phyloP scores from a whole-genome alignment of 2,113 vertebrate species.

The Alosa alosa region DNA sequence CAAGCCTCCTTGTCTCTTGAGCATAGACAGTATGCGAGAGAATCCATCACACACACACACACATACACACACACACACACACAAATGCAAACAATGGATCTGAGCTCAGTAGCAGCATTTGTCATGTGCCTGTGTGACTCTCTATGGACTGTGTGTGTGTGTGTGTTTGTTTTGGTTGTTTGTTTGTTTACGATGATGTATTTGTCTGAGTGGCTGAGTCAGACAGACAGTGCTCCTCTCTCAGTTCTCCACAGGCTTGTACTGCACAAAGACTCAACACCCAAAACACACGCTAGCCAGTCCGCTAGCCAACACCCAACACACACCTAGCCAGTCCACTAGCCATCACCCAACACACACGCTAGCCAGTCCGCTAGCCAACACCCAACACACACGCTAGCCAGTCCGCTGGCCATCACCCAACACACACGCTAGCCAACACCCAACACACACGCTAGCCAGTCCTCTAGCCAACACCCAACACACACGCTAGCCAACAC shows the following conservation, averaged over 20 bases:
- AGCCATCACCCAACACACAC: too few relatives aligned
- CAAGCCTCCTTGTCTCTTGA: background rate
- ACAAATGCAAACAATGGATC: background rate
- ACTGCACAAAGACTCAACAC: background rate
- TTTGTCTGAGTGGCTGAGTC: background rate
- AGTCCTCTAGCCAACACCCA: too few relatives aligned
- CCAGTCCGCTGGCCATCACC: too few relatives aligned
- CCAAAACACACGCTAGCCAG: too few relatives aligned
- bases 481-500: too few relatives aligned
- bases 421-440: too few relatives aligned
- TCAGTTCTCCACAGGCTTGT: background rate
- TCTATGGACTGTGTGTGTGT: background rate
- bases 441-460: too few relatives aligned
- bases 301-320: too few relatives aligned
- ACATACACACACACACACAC: background rate
- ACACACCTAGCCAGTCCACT: too few relatives aligned
- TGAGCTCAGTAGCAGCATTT: background rate
- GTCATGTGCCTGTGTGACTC: background rate
- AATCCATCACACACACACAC: background rate
- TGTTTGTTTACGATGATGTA: background rate
- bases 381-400: too few relatives aligned
- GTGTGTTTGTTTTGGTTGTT: background rate
- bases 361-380: too few relatives aligned
- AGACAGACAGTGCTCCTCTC: background rate
- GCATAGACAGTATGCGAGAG: background rate